A percentile compares a stretch with the other conserved stretches of the same genome.
Evolutionary conservation across 2,797 vertebrate species (phyloP).

Genomic region (Anas acuta): DNA sequence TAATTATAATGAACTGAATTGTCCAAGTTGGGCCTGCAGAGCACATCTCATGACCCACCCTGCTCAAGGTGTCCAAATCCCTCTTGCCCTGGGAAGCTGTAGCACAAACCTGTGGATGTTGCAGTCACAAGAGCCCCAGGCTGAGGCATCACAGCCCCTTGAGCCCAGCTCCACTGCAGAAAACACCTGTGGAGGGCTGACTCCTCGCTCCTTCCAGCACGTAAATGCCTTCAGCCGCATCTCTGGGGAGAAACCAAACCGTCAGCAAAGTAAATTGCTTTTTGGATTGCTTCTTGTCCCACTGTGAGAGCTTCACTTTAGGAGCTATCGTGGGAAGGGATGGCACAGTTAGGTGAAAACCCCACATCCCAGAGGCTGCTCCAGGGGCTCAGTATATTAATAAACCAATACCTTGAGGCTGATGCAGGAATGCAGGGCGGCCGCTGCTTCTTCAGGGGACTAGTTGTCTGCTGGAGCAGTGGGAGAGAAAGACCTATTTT

Average conservation of each 20-base stretch:
- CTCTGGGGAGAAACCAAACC: conserved; percentile 24
- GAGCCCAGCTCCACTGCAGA: background rate
- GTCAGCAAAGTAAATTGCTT: conserved; percentile 56
- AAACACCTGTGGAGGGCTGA: background rate
- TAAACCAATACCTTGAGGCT: conserved; percentile 27
- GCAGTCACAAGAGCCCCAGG: background rate
- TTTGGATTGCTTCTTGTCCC: conserved; percentile 62
- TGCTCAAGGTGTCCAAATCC: background rate
- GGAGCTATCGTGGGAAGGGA: conserved; percentile 18
- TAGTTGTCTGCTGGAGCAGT: conserved; percentile 26
- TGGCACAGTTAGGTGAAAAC: background rate
- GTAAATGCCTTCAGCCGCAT: background rate
- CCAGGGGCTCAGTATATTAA: conserved; percentile 5
- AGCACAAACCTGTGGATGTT: accelerated
- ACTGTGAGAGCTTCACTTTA: conserved; percentile 24
- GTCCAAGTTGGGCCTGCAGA: background rate
- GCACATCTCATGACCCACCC: background rate
- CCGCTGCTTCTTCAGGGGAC: background rate
- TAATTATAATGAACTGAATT: accelerated
- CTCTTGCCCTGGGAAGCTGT: background rate
- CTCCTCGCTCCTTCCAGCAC: background rate
- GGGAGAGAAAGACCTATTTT: conserved; percentile 8
- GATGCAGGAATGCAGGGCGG: background rate
- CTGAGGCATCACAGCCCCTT: background rate
- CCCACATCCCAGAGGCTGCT: background rate